Conservation (phyloP, 2,888 invertebrate species). For the Oeneis ivallda region DNA sequence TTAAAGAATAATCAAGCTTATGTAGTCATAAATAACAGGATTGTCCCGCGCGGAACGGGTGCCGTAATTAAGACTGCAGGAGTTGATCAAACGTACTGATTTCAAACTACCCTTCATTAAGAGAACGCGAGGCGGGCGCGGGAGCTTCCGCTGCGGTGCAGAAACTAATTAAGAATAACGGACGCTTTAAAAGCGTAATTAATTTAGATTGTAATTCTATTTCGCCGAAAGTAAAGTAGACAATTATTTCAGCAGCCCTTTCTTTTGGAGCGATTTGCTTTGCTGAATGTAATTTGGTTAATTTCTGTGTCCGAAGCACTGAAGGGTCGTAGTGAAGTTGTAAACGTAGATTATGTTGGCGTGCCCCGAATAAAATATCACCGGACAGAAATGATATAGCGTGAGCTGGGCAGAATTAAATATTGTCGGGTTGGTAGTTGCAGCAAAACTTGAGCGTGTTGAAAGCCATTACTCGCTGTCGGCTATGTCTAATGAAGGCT, state of each 20-base stretch:
- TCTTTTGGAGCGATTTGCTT: constrained; percentile 78
- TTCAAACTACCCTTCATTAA: constrained; percentile 82
- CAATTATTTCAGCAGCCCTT: constrained; percentile 81
- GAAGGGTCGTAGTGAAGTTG: constrained; percentile 49
- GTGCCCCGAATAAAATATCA: constrained; percentile 40
- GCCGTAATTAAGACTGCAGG: constrained; percentile 82
- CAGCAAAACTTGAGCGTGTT: constrained; percentile 48
- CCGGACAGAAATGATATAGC: constrained; percentile 32
- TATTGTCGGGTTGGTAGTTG: constrained; percentile 29
- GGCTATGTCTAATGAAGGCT: constrained; percentile 64
- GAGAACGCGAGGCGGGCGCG: constrained; percentile 68
- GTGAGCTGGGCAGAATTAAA: constrained; percentile 25
- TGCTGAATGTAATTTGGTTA: constrained; percentile 76
- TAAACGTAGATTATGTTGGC: constrained; percentile 45
- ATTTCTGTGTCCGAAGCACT: constrained; percentile 74
- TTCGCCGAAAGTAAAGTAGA: constrained; percentile 80
- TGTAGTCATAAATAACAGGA: constrained; percentile 83
- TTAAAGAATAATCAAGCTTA: constrained; percentile 83
- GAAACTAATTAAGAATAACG: constrained; percentile 83
- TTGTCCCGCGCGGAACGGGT: constrained; percentile 80
- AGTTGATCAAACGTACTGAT: constrained; percentile 83
- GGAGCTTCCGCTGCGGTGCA: constrained; percentile 80
- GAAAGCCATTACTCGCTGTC: constrained; percentile 58
- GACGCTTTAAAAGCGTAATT: constrained; percentile 82
- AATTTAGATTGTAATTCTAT: constrained; percentile 83